These are phyloP conservation scores for Bimastos eiseni DNA, from an alignment of 2,888 invertebrate species.

Conservation along the genomic window DNA sequence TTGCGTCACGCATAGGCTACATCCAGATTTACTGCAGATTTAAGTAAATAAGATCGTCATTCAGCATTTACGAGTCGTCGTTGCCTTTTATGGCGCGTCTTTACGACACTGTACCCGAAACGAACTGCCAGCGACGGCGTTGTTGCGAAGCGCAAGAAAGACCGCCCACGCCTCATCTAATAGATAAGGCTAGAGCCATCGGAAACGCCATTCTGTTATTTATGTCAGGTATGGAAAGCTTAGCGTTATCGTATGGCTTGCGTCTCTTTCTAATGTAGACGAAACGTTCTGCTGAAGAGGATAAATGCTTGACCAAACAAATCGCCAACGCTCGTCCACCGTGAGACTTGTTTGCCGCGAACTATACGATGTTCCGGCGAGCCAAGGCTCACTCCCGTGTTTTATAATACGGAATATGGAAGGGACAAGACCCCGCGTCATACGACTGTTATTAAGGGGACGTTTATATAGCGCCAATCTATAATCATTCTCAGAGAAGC, in stretches of 20 bases:
- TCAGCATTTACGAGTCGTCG: background rate
- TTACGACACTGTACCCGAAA: background rate
- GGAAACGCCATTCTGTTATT: background rate
- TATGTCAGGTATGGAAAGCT: background rate
- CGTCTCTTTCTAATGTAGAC: slow-evolving; percentile 6
- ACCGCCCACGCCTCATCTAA: background rate
- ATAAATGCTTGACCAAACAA: background rate
- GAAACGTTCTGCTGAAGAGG: background rate
- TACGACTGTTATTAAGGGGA: background rate
- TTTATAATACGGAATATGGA: background rate
- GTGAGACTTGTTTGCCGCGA: background rate
- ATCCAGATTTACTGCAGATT: background rate
- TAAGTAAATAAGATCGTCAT: slow-evolving; percentile 5
- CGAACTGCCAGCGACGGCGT: background rate
- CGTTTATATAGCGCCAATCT: background rate
- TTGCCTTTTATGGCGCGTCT: background rate
- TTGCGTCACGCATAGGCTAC: background rate
- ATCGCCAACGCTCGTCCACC: background rate
- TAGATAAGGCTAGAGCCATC: background rate
- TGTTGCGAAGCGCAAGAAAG: background rate
- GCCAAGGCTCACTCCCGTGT: background rate
- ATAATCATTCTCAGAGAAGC: background rate
- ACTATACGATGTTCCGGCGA: background rate
- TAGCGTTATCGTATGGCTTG: background rate
- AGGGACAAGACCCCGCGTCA: background rate